Evolutionary conservation across 1,140 invertebrate species (phyloP).

Genomic region (Amyelois transitella): DNA sequence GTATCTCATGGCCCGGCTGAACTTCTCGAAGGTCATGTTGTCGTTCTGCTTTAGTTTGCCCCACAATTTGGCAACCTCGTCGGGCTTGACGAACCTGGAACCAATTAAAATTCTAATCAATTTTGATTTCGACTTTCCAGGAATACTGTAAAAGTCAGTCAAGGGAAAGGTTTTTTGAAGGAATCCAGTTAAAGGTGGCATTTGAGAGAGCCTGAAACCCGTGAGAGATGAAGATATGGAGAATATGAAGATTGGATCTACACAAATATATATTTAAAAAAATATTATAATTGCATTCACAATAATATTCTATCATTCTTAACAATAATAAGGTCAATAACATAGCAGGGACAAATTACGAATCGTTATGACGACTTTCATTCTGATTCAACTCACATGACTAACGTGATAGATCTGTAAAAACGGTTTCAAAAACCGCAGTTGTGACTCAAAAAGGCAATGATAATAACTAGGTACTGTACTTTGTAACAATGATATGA

Average conservation of each 20-base stretch:
- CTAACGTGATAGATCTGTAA: not conserved
- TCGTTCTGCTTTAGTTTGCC: constrained; percentile 90
- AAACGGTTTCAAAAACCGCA: not conserved
- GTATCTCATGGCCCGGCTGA: constrained; percentile 95
- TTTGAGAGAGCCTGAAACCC: too few relatives aligned
- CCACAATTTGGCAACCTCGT: constrained; percentile 92
- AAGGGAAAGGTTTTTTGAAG: too few relatives aligned
- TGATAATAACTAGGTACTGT: not conserved
- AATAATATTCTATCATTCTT: too few relatives aligned
- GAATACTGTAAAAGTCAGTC: too few relatives aligned
- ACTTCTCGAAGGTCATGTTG: constrained; percentile 95
- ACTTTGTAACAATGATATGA: not conserved
- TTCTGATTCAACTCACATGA: not conserved
- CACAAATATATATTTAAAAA: too few relatives aligned
- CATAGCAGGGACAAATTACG: not conserved
- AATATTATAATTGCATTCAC: too few relatives aligned
- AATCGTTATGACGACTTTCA: not conserved
- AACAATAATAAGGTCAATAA: not conserved
- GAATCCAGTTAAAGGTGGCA: too few relatives aligned
- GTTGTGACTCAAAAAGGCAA: not conserved
- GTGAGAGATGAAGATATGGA: too few relatives aligned
- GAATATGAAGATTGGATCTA: too few relatives aligned
- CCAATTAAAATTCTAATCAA: too few relatives aligned
- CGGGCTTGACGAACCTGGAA: constrained; percentile 89
- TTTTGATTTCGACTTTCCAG: too few relatives aligned